Evolutionary conservation across 2,797 vertebrate species (phyloP).

Genomic region (Podargus strigoides): DNA sequence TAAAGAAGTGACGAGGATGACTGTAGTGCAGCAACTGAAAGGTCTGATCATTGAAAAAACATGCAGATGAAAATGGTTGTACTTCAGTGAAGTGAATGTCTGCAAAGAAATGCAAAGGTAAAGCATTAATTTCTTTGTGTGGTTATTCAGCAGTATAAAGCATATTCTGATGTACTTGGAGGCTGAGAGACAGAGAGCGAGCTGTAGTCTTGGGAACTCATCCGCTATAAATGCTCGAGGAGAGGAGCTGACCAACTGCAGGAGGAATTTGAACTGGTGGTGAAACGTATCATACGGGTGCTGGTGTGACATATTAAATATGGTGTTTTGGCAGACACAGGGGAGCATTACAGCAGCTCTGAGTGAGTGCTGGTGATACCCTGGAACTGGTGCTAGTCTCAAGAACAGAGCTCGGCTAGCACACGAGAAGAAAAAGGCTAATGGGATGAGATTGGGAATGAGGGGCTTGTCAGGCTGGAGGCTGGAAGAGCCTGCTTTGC

Average conservation of each 20-base stretch:
- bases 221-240: background rate
- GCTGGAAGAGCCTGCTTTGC: background rate
- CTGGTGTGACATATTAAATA: no score
- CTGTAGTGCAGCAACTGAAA: background rate
- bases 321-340: background rate
- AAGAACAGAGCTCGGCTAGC: background rate
- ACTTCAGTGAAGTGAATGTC: background rate
- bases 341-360: background rate
- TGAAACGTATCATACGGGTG: background rate
- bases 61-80: background rate
- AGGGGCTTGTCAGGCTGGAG: background rate
- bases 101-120: background rate
- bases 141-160: background rate
- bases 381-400: background rate
- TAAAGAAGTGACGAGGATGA: background rate
- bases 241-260: rapidly evolving
- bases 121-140: background rate
- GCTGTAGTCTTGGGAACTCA: background rate
- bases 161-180: background rate
- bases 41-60: background rate
- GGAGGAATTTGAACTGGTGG: background rate
- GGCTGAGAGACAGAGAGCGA: background rate
- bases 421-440: background rate
- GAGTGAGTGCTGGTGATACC: background rate
- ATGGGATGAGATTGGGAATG: background rate